phyloP scores from a whole-genome alignment of 2,113 vertebrate genomes.

The Corydoras maculifer region DNA sequence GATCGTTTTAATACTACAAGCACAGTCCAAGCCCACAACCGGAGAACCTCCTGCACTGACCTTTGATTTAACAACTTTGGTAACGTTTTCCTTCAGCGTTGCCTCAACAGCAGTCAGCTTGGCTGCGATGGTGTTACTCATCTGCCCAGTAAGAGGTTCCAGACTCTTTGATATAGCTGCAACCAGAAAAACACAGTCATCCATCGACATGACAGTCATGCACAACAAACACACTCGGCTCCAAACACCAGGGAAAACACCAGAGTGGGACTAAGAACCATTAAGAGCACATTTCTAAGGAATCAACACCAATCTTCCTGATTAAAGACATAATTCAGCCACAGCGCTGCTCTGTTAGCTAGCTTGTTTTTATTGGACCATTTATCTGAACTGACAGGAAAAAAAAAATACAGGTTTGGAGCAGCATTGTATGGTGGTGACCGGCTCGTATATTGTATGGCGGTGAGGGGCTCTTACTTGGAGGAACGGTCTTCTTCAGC shows the following conservation, averaged over 20 bases:
- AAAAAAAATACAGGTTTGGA: no score
- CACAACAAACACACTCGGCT: not conserved
- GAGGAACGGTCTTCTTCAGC: conserved; percentile 88
- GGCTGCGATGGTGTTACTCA: conserved; percentile 76
- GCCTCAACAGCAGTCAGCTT: conserved; percentile 86
- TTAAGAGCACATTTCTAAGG: no score
- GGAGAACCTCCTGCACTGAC: conserved; percentile 50
- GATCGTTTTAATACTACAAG: no score
- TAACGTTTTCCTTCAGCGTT: conserved; percentile 83
- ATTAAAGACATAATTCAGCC: no score
- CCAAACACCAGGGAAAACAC: not conserved
- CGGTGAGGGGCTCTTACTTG: conserved; percentile 68
- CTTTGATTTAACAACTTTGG: conserved; percentile 92
- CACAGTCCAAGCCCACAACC: not conserved
- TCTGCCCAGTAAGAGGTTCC: conserved; percentile 81
- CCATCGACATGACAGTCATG: not conserved
- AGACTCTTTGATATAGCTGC: conserved; percentile 73
- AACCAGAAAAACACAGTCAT: not conserved
- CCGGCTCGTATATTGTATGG: no score
- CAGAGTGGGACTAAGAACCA: not conserved
- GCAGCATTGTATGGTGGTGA: no score
- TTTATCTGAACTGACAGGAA: no score
- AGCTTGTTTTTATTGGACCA: no score
- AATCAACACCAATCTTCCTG: not conserved
- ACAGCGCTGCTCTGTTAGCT: no score